Base-by-base conservation (phyloP, 2,113 vertebrate species). In the Neodontobutis hainanensis region DNA sequence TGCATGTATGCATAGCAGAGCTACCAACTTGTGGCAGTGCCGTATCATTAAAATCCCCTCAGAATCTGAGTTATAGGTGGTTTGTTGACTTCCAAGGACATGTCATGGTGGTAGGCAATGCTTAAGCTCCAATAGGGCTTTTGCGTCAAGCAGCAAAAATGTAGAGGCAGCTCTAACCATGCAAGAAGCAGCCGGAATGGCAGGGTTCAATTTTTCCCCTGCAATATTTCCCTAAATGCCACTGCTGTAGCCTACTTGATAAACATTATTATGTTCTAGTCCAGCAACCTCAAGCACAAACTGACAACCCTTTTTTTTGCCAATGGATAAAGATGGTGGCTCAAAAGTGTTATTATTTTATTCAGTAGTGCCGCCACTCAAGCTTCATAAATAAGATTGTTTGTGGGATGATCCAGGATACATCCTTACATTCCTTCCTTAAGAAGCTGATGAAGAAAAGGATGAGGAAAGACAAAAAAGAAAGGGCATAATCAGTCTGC, bases 401-500 rank as follows among this genome's bases (percentile, higher is more conserved):
- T 45, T 65, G 73, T 61, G 5, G 1, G 34, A 69, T 70, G 12
- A 27, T 27, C 19, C 19, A 27, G 19, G 19, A 27, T 36, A 73
- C 58, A 14, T 2, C 51, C 68, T 72, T 68, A 62, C 61, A 40
- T 77, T 60, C 46, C 27, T 68, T 71, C 74, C 74, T 81, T 65
- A 71, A 73, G 63, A 63, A 75, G 61, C 52, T 70, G 84, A 81
- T 66, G 79, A 81, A 61, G 81, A 84, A 62, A 75, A 67, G 35
- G 61, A 60, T 71, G 45, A 19, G 57, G 48, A 47, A 68, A 60
- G 43, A 50, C 35, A 44, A 68, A 56, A 61, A 82, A 57, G 38
- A 67, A n/a, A 68, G 64, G 75, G 60, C 83, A 87, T 87, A 89
- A 90, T 91, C 89, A 91, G 90, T 73, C 80, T 70, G 86, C 88